Evolutionary conservation across 1,140 invertebrate genomes (phyloP).

Genomic region (Brachionus sp.): DNA sequence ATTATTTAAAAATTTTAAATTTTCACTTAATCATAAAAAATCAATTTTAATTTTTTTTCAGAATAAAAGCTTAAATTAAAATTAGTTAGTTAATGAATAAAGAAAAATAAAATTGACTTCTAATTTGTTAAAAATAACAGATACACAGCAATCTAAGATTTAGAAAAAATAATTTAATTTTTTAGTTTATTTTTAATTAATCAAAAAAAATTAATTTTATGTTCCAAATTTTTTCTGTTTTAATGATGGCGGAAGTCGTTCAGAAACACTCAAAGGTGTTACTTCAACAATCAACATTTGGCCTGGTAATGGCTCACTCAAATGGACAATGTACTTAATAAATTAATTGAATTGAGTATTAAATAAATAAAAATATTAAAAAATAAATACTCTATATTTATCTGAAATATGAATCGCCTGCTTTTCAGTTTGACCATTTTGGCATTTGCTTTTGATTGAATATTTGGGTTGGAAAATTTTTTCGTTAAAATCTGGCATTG

Average conservation of each 20-base stretch:
- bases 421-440: slow-evolving; percentile 3
- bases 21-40: background rate
- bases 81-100: no score
- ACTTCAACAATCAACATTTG: slow-evolving; percentile 42
- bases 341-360: background rate
- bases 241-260: slow-evolving; percentile 36
- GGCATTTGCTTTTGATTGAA: background rate
- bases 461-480: slow-evolving; percentile 34
- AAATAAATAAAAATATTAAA: background rate
- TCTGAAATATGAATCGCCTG: slow-evolving; percentile 22
- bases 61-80: no score
- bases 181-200: slow-evolving; percentile 18
- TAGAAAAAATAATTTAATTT: no score
- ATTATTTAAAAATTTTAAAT: no score
- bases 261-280: slow-evolving; percentile 42
- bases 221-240: slow-evolving; percentile 45
- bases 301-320: background rate
- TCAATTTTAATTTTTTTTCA: no score
- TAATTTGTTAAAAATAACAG: no score
- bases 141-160: no score
- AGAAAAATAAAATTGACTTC: no score
- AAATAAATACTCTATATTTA: slow-evolving; percentile 18
- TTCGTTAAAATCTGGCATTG: slow-evolving; percentile 39
- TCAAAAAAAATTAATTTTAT: background rate
- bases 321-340: slow-evolving; percentile 31